Percentiles rank a stretch among this genome's conserved stretches.
phyloP scores from a whole-genome alignment of 2,888 invertebrate genomes.

The Troides aeacus region DNA sequence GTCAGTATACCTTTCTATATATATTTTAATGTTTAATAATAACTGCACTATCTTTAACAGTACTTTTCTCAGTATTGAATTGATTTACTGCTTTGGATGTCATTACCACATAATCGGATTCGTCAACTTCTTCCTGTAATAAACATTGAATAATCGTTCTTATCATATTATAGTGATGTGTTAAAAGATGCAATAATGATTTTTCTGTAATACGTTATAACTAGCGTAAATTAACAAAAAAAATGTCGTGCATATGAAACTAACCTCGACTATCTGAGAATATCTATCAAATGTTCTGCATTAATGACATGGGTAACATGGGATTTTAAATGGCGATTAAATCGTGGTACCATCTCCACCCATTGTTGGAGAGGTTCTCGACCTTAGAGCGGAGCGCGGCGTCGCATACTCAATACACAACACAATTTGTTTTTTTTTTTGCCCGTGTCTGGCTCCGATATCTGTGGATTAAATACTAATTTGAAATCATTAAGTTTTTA shows the following conservation, averaged over 20 bases:
- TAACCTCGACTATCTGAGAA: not conserved
- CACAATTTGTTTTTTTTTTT: slow-evolving; percentile 48
- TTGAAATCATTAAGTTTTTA: slow-evolving; percentile 13
- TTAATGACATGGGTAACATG: slow-evolving; percentile 21
- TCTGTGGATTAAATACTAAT: slow-evolving; percentile 38
- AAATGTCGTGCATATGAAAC: not conserved
- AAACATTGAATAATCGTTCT: not conserved
- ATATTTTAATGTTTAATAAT: not conserved
- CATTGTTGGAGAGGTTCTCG: slow-evolving; percentile 63
- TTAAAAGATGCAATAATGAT: not conserved
- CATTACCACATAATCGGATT: not conserved
- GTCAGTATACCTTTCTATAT: no score
- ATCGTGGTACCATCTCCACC: slow-evolving; percentile 52
- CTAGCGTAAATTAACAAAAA: not conserved
- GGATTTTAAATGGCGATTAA: slow-evolving; percentile 48
- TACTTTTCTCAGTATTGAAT: not conserved
- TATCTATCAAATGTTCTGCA: slow-evolving; percentile 15
- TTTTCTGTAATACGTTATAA: not conserved
- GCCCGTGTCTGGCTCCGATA: slow-evolving; percentile 41
- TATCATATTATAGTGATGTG: no score
- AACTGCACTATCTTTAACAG: not conserved
- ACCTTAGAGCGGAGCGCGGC: slow-evolving; percentile 54
- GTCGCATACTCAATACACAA: slow-evolving; percentile 57
- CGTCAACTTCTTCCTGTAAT: not conserved
- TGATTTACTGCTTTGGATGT: not conserved